phyloP scores from a whole-genome alignment of 1,140 invertebrate species.

The Drosophila biarmipes region DNA sequence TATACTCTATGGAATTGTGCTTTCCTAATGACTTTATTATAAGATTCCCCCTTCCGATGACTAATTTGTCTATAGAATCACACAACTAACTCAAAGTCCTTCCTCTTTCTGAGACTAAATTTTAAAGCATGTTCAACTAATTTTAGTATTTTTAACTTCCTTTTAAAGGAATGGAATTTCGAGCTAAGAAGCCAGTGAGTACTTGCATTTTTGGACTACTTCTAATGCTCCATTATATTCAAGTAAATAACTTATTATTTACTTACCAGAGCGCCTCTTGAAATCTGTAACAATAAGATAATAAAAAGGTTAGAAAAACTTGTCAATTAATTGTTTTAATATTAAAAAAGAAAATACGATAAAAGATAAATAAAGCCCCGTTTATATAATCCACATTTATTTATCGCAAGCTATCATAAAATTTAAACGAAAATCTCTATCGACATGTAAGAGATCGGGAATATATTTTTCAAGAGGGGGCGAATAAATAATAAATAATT shows the following conservation, averaged over 20 bases:
- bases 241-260: neutral
- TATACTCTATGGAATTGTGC: constrained; percentile 21
- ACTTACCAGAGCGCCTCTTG: constrained; percentile 29
- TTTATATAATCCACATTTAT: neutral
- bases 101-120: too few species aligned
- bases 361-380: neutral
- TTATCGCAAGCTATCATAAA: neutral
- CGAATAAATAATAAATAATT: constrained; percentile 53
- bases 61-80: constrained; percentile 16
- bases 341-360: neutral
- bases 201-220: neutral
- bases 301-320: constrained; percentile 1
- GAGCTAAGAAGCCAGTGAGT: constrained; percentile 18
- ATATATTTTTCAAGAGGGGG: constrained; percentile 7
- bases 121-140: too few species aligned
- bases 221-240: neutral
- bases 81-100: too few species aligned
- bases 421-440: neutral
- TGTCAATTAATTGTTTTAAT: neutral
- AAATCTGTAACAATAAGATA: constrained; percentile 13
- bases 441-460: constrained; percentile 18
- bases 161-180: neutral
- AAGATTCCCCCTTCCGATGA: constrained; percentile 24
- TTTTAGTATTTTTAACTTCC: neutral
- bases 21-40: constrained; percentile 35